A percentile compares a stretch with the other conserved stretches of the same genome.
Evolutionary conservation across 2,113 vertebrate species (phyloP).

Genomic region (Penelope pileata): DNA sequence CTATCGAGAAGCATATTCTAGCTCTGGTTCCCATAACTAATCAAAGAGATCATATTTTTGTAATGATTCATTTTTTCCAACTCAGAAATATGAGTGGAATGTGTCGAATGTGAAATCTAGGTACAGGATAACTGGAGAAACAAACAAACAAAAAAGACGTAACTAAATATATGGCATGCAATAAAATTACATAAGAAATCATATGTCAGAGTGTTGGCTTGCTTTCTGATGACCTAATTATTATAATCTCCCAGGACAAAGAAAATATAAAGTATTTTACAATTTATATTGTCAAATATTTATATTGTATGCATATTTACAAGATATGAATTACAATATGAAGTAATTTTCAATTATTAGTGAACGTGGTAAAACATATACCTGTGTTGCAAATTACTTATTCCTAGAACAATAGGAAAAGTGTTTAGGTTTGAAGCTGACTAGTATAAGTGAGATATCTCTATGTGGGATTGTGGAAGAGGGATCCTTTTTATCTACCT

Average conservation of each 20-base stretch:
- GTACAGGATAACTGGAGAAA: neutral
- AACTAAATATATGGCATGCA: neutral
- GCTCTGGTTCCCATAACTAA: neutral
- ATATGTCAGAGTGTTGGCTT: neutral
- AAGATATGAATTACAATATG: too few relatives aligned
- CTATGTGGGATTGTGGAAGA: neutral
- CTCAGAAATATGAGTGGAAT: neutral
- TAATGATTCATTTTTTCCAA: neutral
- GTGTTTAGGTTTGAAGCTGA: neutral
- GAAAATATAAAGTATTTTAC: too few relatives aligned
- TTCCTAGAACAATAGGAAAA: neutral
- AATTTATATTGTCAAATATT: too few relatives aligned
- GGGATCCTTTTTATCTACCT: neutral
- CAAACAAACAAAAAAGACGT: neutral
- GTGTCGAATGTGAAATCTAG: neutral
- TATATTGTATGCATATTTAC: too few relatives aligned
- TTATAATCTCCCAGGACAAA: neutral
- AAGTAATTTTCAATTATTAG: neutral
- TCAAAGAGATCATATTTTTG: neutral
- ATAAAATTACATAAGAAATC: neutral
- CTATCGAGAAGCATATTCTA: fast-evolving
- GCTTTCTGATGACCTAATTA: neutral
- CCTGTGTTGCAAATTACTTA: neutral
- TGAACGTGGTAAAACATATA: neutral
- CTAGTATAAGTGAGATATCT: fast-evolving